These are phyloP conservation scores for Trichopoda pennipes DNA, from an alignment of 2,888 invertebrate genomes.

Conservation along the genomic window DNA sequence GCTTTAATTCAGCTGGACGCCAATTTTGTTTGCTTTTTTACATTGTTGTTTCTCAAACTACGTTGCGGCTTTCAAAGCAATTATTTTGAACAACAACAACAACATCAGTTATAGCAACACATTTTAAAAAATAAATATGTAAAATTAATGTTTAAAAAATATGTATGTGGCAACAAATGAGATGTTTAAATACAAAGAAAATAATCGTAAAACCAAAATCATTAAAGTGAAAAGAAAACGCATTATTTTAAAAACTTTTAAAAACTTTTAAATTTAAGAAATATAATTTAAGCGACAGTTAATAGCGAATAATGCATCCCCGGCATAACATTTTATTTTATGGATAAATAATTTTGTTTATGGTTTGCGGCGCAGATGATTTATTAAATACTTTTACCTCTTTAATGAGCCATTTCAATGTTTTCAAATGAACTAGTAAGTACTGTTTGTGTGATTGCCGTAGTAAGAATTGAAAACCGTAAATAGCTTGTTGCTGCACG, in stretches of 20 bases:
- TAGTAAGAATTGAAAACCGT: too few species aligned
- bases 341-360: too few species aligned
- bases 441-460: too few species aligned
- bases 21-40: not conserved
- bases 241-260: not conserved
- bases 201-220: not conserved
- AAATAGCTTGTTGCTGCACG: too few species aligned
- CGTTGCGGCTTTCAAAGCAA: not conserved
- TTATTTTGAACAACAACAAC: not conserved
- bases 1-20: not conserved
- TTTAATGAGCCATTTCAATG: too few species aligned
- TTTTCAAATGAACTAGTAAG: too few species aligned
- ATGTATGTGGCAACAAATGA: too few species aligned
- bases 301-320: too few species aligned
- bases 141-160: not conserved
- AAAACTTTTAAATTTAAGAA: not conserved
- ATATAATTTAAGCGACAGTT: too few species aligned
- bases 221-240: not conserved
- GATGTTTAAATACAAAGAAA: not conserved
- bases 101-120: not conserved
- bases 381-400: too few species aligned
- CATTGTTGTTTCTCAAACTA: not conserved
- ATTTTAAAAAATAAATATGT: not conserved
- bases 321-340: too few species aligned
- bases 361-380: too few species aligned